Percentiles rank a stretch among this genome's conserved stretches.
Evolutionary conservation across 2,888 invertebrate species (phyloP).

Genomic region (Aleiodes leptofemur): DNA sequence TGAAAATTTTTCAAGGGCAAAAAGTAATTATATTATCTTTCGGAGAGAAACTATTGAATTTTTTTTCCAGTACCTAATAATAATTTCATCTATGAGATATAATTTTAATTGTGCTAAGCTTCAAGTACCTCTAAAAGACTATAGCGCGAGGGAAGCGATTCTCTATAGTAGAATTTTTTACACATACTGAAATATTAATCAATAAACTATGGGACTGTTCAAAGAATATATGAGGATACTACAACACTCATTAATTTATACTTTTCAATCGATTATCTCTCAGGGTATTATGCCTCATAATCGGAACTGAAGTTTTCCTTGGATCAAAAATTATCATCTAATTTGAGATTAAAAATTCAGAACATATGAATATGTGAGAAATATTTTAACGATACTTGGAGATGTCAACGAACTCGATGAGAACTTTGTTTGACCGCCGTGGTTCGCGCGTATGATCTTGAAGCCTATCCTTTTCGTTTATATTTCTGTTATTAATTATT

Average conservation of each 20-base stretch:
- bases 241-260: neutral
- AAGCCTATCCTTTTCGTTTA: neutral
- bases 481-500: constrained; percentile 7
- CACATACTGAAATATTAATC: neutral
- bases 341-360: neutral
- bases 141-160: constrained; percentile 10
- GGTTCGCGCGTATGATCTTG: constrained; percentile 3
- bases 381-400: neutral
- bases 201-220: neutral
- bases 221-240: neutral
- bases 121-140: neutral
- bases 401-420: constrained; percentile 9
- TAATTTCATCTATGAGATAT: no score
- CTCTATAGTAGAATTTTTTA: neutral
- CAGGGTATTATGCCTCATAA: no score
- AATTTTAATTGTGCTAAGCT: neutral
- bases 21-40: neutral
- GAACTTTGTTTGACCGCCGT: neutral
- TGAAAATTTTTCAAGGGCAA: neutral
- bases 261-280: neutral
- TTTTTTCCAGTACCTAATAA: no score
- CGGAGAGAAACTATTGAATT: no score
- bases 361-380: neutral
- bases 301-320: no score
- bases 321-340: neutral